Conservation (phyloP, 2,888 invertebrate species). For the Oscheius sp. region DNA sequence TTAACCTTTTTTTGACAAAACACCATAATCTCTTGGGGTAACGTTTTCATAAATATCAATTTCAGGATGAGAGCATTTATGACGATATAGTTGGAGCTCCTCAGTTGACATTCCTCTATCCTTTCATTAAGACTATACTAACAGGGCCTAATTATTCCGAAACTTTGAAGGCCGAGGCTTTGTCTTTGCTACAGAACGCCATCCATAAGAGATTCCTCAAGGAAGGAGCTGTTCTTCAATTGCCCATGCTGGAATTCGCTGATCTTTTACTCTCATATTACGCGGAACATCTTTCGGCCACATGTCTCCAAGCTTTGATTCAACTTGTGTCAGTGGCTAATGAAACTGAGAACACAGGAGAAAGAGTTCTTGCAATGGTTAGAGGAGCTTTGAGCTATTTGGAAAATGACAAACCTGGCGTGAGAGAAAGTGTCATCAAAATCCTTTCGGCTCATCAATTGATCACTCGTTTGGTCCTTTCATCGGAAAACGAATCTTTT, state of each 20-base stretch:
- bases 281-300: constrained; percentile 14
- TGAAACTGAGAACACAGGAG: constrained; percentile 48
- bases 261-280: constrained; percentile 46
- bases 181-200: constrained; percentile 42
- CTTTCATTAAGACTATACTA: constrained; percentile 43
- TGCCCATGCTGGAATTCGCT: constrained; percentile 52
- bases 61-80: constrained; percentile 34
- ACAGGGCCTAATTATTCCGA: constrained; percentile 31
- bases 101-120: constrained; percentile 51
- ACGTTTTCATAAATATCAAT: not conserved
- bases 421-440: constrained; percentile 37
- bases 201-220: constrained; percentile 47
- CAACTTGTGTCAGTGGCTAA: constrained; percentile 45
- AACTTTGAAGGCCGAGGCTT: constrained; percentile 31
- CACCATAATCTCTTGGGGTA: not conserved
- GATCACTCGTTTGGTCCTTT: constrained; percentile 45
- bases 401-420: constrained; percentile 38
- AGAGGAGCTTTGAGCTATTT: constrained; percentile 40
- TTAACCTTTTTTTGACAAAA: not conserved
- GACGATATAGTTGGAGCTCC: constrained; percentile 56
- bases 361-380: constrained; percentile 44
- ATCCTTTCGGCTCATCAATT: constrained; percentile 48
- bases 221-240: constrained; percentile 46
- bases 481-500: constrained; percentile 34
- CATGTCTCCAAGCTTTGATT: constrained; percentile 36